Percentiles rank a stretch among this genome's conserved stretches.
Evolutionary conservation across 2,888 invertebrate genomes (phyloP).

Genomic region (Nasonovia ribisnigri): DNA sequence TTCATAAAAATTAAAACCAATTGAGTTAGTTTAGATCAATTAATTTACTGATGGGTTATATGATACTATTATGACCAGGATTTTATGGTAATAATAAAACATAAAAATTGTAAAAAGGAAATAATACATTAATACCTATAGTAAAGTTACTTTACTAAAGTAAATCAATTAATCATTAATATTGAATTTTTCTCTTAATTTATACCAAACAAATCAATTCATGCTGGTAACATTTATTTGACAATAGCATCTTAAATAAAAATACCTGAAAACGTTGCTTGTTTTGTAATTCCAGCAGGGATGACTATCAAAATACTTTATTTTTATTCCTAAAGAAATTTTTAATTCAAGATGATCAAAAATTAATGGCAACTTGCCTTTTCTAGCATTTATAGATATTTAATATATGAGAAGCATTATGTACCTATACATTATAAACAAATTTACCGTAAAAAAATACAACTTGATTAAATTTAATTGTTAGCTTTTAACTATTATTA

Average conservation of each 20-base stretch:
- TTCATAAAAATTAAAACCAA: neutral
- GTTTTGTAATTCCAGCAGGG: conserved; percentile 24
- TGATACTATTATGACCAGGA: neutral
- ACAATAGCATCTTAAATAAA: conserved; percentile 15
- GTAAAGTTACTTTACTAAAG: neutral
- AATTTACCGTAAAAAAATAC: neutral
- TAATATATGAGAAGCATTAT: neutral
- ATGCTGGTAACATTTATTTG: conserved; percentile 46
- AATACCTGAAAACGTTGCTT: conserved; percentile 48
- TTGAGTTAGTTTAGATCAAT: conserved; percentile 14
- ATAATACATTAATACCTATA: neutral
- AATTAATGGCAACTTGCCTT: neutral
- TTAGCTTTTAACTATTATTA: neutral
- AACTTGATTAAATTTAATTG: neutral
- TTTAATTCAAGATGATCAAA: conserved; percentile 48
- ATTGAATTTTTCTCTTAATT: conserved; percentile 11
- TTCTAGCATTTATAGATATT: neutral
- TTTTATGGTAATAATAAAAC: neutral
- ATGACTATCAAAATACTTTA: conserved; percentile 36
- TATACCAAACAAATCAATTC: conserved; percentile 48
- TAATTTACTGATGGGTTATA: conserved; percentile 1
- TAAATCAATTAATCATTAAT: neutral
- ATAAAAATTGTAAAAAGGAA: neutral
- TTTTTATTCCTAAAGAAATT: conserved; percentile 57
- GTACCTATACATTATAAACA: neutral